Evolutionary conservation across 2,888 invertebrate species (phyloP), one percentile per base, ranked within the genome.

Genomic region (Diarsia mendica): DNA sequence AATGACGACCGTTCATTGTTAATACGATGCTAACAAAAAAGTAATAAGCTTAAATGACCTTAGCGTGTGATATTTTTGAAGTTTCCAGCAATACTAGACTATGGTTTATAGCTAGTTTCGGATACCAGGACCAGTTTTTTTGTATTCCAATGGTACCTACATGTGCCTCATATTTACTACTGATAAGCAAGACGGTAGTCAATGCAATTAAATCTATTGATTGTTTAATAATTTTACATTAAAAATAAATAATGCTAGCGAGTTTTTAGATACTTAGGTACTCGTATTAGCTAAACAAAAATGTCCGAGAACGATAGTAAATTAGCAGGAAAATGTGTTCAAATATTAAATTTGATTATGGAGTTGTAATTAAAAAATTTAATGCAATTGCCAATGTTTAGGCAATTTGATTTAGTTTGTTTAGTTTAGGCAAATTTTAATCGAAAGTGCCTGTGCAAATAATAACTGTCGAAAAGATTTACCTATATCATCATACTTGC

Each of bases 1-100:
- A 75, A 76, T 85, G 78, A 80, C 76, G 83, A 75, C 61, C n/a
- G 75, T 79, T 85, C 74, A 84, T 85, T 85, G 87, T 85, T 85
- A 77, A 86, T 87, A 79, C 46, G 69, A 74, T 64, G 66, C 49
- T 51, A 72, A 72, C 80, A 85, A 85, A 85, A 85, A 85, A 85
- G 49, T 87, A 87, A 85, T 82, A 76, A 75, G 69, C 61, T 61
- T 75, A 68, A 85, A 79, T 79, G 78, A 77, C 76, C 72, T 85
- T 75, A 86, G 67, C 73, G 84, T 86, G 85, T 78, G 80, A 73
- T 86, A 82, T 84, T 77, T 79, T 67, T 67, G 55, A 73, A 79
- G 78, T 77, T 72, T 65, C 55, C 70, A 86, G 61, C 23, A 13
- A 33, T 39, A 49, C 39, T 68, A 67, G n/a, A 33, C 49, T 58